Conservation (phyloP, 2,888 invertebrate genomes). For the Eustalomyia histrio region DNA sequence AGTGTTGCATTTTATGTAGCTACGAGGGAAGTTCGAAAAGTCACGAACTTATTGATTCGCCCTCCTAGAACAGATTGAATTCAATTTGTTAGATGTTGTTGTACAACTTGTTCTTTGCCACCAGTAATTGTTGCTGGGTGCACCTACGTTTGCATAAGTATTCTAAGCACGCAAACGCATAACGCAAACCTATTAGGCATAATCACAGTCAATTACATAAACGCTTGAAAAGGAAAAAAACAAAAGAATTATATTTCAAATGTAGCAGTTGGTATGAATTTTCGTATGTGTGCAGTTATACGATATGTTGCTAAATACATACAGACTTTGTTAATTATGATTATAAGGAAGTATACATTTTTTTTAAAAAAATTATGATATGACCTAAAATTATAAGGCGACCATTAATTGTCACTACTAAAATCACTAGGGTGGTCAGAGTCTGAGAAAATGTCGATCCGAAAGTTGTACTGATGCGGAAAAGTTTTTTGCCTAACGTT, state of each 20-base stretch:
- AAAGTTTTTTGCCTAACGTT: no score
- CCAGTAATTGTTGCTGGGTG: no score
- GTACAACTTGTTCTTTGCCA: no score
- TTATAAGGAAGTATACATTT: background rate
- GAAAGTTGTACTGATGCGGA: no score
- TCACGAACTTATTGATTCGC: no score
- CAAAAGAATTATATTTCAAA: background rate
- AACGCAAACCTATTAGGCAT: conserved; percentile 69
- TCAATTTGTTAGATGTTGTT: no score
- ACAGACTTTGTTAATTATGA: background rate
- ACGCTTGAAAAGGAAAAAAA: conserved; percentile 57
- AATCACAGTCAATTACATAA: conserved; percentile 70
- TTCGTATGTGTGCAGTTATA: background rate
- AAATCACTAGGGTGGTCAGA: no score
- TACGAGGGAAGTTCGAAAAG: no score
- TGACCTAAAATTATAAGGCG: background rate
- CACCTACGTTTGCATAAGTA: conserved; percentile 57
- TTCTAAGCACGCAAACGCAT: conserved; percentile 68
- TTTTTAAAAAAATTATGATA: background rate
- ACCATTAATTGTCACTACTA: background rate
- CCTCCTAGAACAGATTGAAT: no score
- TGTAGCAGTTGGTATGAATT: background rate
- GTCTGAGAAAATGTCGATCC: no score
- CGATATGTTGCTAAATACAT: background rate
- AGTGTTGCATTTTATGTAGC: no score